Conservation (phyloP, 2,888 invertebrate genomes). For the Halictus ligatus region DNA sequence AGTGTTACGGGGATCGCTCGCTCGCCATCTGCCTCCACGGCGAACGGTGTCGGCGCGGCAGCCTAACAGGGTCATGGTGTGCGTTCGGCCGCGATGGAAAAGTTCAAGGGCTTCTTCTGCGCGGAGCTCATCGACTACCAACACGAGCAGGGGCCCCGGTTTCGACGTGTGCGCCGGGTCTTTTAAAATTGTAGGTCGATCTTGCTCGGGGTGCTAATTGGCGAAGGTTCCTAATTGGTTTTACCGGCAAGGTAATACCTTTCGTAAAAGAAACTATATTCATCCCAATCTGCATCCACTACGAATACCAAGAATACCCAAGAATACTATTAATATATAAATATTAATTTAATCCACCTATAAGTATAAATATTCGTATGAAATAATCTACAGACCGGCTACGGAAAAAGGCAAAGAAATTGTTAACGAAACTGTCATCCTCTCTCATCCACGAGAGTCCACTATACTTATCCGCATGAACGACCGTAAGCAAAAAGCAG, state of each 20-base stretch:
- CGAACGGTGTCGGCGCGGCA: slow-evolving; percentile 33
- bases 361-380: not conserved
- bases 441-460: not conserved
- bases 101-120: slow-evolving; percentile 44
- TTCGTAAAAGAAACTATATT: not conserved
- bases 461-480: not conserved
- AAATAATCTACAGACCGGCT: not conserved
- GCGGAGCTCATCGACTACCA: slow-evolving; percentile 43
- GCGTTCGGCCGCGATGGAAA: slow-evolving; percentile 28
- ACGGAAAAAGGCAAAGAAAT: not conserved
- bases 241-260: not conserved
- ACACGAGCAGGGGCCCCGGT: slow-evolving; percentile 38
- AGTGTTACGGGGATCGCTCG: slow-evolving; percentile 58
- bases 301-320: not conserved
- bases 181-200: slow-evolving; percentile 1
- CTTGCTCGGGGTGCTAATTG: not conserved
- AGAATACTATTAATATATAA: too few relatives aligned
- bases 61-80: slow-evolving; percentile 15
- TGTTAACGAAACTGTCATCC: not conserved
- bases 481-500: not conserved
- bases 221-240: not conserved
- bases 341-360: not conserved
- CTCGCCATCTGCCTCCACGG: slow-evolving; percentile 62
- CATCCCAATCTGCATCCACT: not conserved
- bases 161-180: not conserved